Conservation (phyloP, 2,113 vertebrate species). For the Callithrix jacchus region DNA sequence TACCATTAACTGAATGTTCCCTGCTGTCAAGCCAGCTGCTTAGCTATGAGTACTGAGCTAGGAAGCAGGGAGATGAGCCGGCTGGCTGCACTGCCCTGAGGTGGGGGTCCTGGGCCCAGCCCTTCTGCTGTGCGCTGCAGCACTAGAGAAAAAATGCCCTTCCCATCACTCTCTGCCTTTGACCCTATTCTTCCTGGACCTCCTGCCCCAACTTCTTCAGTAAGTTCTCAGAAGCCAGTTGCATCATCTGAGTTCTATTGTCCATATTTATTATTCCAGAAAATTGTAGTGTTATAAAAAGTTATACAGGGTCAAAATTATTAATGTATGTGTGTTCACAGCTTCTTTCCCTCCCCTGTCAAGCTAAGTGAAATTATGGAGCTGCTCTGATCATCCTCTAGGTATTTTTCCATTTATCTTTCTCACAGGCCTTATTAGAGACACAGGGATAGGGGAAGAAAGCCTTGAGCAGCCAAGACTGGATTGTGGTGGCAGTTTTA, state of each 20-base stretch:
- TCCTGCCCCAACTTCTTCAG: not conserved
- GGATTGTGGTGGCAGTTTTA: not conserved
- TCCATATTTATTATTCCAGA: not conserved
- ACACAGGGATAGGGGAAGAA: not conserved
- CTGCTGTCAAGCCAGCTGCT: conserved; percentile 70
- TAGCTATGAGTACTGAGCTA: conserved; percentile 9
- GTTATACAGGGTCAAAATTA: not conserved
- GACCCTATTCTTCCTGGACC: not conserved
- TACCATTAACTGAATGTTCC: conserved; percentile 49
- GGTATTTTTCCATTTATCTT: not conserved
- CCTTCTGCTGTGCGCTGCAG: not conserved
- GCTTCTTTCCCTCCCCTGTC: not conserved
- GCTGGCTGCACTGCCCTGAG: not conserved
- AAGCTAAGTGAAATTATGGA: not conserved
- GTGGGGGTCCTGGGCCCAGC: no score
- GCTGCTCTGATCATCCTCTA: not conserved
- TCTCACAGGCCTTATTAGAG: not conserved
- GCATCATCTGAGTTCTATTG: not conserved
- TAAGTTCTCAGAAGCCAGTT: conserved; percentile 7
- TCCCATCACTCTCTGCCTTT: not conserved
- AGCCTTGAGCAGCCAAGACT: not conserved
- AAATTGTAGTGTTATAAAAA: not conserved
- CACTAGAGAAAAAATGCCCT: not conserved
- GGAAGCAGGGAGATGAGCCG: not conserved
- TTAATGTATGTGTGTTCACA: not conserved